Conservation (phyloP, 1,140 invertebrate species). For the Homalodisca vitripennis region DNA sequence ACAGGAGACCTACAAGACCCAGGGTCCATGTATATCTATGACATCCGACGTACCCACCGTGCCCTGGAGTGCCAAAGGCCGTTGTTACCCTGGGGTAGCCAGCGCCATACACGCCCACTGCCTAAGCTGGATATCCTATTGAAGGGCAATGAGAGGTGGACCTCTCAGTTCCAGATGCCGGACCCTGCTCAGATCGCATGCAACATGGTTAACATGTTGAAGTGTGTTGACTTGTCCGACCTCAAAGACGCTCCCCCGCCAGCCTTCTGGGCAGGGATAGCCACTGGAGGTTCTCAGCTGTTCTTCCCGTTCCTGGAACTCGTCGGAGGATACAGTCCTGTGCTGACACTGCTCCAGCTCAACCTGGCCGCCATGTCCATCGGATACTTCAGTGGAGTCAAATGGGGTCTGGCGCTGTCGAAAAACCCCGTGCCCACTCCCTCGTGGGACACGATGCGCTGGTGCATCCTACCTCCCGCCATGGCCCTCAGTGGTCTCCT, state of each 20-base stretch:
- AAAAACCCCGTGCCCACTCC: background rate
- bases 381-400: background rate
- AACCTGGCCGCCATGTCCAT: background rate
- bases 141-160: too few species aligned
- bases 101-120: too few species aligned
- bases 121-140: too few species aligned
- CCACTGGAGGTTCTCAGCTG: background rate
- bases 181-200: background rate
- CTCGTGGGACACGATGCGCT: background rate
- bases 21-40: too few species aligned
- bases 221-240: slow-evolving; percentile 11
- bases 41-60: too few species aligned
- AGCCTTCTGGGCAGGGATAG: background rate
- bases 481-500: background rate
- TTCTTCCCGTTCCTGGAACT: background rate
- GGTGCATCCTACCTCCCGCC: background rate
- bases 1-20: too few species aligned
- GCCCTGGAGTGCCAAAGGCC: too few species aligned
- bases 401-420: slow-evolving; percentile 5
- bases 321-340: slow-evolving; percentile 1
- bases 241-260: background rate
- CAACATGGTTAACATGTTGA: slow-evolving; percentile 18
- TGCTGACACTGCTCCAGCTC: background rate
- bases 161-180: background rate
- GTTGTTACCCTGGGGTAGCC: too few species aligned